These are phyloP conservation scores for Drosophila rufa DNA, from an alignment of 1,140 invertebrate species.

Conservation along the genomic window DNA sequence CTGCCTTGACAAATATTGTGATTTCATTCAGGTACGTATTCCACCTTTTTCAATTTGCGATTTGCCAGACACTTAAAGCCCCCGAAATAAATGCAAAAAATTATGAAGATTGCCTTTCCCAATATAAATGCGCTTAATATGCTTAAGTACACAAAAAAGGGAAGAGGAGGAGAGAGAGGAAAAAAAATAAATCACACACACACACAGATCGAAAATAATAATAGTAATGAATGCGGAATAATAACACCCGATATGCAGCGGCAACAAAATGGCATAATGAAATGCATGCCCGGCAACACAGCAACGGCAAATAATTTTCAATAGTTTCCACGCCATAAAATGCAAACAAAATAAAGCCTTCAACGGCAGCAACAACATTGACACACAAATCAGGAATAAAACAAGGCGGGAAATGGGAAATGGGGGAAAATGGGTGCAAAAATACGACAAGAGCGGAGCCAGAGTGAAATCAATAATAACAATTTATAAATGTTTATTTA, in stretches of 20 bases:
- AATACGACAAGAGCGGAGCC: slow-evolving; percentile 3
- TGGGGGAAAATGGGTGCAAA: background rate
- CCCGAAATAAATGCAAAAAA: slow-evolving; percentile 22
- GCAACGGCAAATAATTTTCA: slow-evolving; percentile 61
- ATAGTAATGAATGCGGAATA: slow-evolving; percentile 45
- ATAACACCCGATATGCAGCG: slow-evolving; percentile 19
- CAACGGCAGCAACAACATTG: slow-evolving; percentile 36
- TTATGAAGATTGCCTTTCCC: slow-evolving; percentile 36
- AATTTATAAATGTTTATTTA: slow-evolving; percentile 78
- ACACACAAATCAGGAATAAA: slow-evolving; percentile 64
- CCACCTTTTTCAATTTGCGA: slow-evolving; percentile 29
- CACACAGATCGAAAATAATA: slow-evolving; percentile 6
- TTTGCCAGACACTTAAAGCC: slow-evolving; percentile 25
- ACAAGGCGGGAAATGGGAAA: background rate
- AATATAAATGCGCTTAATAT: slow-evolving; percentile 52
- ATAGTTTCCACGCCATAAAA: slow-evolving; percentile 77
- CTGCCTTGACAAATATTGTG: slow-evolving; percentile 63
- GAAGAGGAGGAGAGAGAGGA: background rate
- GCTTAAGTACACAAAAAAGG: slow-evolving; percentile 55
- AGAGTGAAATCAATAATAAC: slow-evolving; percentile 67
- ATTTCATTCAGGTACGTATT: slow-evolving; percentile 47
- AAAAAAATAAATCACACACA: background rate
- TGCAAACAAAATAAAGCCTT: slow-evolving; percentile 78
- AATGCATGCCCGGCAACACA: slow-evolving; percentile 46
- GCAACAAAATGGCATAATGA: slow-evolving; percentile 48